Base-by-base conservation (phyloP, 2,113 vertebrate species). In the Alethe diademata region DNA sequence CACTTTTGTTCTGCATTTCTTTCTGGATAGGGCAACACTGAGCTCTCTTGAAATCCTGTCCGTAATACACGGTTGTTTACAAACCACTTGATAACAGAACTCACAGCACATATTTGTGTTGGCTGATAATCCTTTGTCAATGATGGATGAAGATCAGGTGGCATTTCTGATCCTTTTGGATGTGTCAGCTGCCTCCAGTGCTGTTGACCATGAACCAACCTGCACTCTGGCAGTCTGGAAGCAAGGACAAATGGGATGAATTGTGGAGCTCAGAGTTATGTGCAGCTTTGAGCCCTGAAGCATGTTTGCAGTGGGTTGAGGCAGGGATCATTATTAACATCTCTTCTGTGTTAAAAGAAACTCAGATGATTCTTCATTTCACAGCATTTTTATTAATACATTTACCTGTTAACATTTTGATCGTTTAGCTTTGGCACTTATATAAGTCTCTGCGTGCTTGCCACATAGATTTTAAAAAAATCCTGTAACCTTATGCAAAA, bases 81-180 rank as follows among this genome's bases (percentile, higher is more conserved):
- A 96, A 90, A 92, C 33, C 72, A 78, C 82, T 70, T 64, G 74
- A 86, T 84, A 70, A 70, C 25, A 91, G 70, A 92, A 95, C 62
- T 90, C 84, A 78, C 71, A 79, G 62, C 73, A 84, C 36, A 62
- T 93, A 57, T 75, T 86, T 92, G 62, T 91, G 82, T 78, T 93
- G 88, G 67, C 84, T 75, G 58, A 73, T 74, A 90, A 88, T 91
- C 56, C 61, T 61, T 92, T 88, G 69, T 54, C 91, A 91, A 33
- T 92, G 90, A 95, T 93, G 85, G 71, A 92, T 91, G 78, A 92
- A 86, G 67, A 93, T 90, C 92, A 96, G 87, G 64, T 88, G 87
- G 86, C 18, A 2, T 60, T 90, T 89, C 71, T 90, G 87, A 82
- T 90, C 70, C 74, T 93, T 95, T 88, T 71, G 78, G 71, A 86